A percentile compares a stretch with the other conserved stretches of the same genome.
Evolutionary conservation across 2,797 vertebrate species (phyloP).

Genomic region (Carduelis carduelis): DNA sequence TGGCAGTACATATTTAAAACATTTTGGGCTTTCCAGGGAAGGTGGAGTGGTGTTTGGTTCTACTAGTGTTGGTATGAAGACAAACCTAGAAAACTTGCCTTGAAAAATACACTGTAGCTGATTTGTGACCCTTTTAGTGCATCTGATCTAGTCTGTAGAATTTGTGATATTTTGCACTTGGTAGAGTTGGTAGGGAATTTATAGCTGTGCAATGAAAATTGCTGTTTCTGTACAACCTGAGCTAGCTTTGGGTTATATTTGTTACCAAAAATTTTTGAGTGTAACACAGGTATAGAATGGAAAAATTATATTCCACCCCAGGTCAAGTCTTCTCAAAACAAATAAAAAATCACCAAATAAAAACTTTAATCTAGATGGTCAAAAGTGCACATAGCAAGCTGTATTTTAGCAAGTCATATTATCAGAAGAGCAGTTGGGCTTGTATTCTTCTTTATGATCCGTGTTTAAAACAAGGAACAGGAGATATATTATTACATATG

Average conservation of each 20-base stretch:
- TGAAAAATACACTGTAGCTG: background rate
- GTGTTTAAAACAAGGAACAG: background rate
- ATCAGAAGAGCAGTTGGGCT: background rate
- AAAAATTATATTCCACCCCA: background rate
- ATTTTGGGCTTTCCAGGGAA: background rate
- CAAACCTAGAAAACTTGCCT: background rate
- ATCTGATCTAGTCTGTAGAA: background rate
- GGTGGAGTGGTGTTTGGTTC: background rate
- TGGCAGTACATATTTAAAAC: background rate
- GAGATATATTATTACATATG: background rate
- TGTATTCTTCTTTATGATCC: background rate
- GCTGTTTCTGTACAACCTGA: background rate
- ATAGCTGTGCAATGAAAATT: background rate
- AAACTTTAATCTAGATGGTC: background rate
- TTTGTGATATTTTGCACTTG: background rate
- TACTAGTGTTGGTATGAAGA: background rate
- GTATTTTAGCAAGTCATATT: background rate
- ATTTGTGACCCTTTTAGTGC: background rate
- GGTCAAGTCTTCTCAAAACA: background rate
- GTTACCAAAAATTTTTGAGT: background rate
- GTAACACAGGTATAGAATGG: background rate
- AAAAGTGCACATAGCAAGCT: background rate
- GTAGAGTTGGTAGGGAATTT: background rate
- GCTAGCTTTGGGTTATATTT: background rate
- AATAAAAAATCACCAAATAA: background rate